Evolutionary conservation across 2,888 invertebrate species (phyloP).

Genomic region (Lepidochrysops patricia): DNA sequence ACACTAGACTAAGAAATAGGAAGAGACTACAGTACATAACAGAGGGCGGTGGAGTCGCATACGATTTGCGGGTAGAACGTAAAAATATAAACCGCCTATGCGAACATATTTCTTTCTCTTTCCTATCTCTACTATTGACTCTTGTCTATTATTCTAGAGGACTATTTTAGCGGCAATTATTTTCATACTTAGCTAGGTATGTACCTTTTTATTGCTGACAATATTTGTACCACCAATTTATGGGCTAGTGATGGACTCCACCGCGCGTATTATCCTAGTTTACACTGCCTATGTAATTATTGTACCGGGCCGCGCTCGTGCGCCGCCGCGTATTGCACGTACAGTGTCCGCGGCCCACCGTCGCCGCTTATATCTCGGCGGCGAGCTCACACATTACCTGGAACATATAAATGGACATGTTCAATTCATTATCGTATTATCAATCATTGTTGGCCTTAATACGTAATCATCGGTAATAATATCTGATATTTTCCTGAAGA

Average conservation of each 20-base stretch:
- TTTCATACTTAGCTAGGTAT: no score
- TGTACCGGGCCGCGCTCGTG: constrained; percentile 14
- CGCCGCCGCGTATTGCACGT: constrained; percentile 48
- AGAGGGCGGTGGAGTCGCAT: constrained; percentile 1
- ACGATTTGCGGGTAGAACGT: no score
- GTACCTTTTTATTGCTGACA: no score
- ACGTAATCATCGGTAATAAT: no score
- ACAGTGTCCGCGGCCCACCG: constrained; percentile 29
- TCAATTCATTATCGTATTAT: no score
- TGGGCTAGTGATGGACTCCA: background rate
- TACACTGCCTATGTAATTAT: constrained; percentile 36
- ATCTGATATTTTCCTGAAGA: no score
- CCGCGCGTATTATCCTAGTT: constrained; percentile 21
- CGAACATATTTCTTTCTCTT: background rate
- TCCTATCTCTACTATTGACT: no score
- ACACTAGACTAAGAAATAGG: constrained; percentile 50
- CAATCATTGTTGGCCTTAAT: no score
- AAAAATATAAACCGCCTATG: background rate
- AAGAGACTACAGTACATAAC: constrained; percentile 42
- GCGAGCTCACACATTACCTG: constrained; percentile 47
- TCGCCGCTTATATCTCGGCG: constrained; percentile 36
- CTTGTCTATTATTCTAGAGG: no score
- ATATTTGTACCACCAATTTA: no score
- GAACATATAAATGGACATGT: no score
- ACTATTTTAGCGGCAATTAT: no score